Conservation (phyloP, 1,140 invertebrate genomes). For the Radopholus similis region DNA sequence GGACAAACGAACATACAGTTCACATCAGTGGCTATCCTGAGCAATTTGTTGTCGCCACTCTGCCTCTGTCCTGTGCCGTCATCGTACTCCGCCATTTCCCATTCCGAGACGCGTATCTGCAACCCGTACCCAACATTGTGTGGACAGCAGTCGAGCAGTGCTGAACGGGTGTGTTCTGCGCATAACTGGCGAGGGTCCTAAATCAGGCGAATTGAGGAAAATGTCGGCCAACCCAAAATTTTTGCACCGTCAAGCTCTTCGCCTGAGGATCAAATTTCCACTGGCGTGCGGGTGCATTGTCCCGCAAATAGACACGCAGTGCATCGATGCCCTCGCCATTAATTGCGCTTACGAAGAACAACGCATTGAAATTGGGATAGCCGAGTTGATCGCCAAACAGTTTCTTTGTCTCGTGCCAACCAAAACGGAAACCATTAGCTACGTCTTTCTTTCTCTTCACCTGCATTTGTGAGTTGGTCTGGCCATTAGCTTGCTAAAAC, state of each 20-base stretch:
- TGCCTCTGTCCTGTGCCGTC: neutral
- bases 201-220: neutral
- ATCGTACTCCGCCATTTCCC: slow-evolving; percentile 5
- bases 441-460: slow-evolving; percentile 13
- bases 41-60: neutral
- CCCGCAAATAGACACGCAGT: slow-evolving; percentile 42
- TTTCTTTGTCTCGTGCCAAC: slow-evolving; percentile 27
- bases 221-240: neutral
- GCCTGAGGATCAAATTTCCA: slow-evolving; percentile 14
- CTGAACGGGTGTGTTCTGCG: slow-evolving; percentile 41
- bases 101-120: slow-evolving; percentile 17
- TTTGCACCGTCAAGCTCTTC: slow-evolving; percentile 4
- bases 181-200: slow-evolving; percentile 27
- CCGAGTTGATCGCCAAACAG: slow-evolving; percentile 43
- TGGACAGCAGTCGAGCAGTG: slow-evolving; percentile 30
- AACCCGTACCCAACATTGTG: slow-evolving; percentile 32
- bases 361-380: slow-evolving; percentile 46
- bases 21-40: neutral
- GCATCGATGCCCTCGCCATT: slow-evolving; percentile 53
- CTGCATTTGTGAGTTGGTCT: slow-evolving; percentile 50
- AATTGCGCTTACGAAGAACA: slow-evolving; percentile 48
- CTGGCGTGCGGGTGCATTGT: slow-evolving; percentile 5
- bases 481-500: slow-evolving; percentile 41
- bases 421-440: neutral
- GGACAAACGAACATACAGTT: neutral